Base-by-base conservation (phyloP, 2,888 invertebrate species). In the Eretmocerus hayati region DNA sequence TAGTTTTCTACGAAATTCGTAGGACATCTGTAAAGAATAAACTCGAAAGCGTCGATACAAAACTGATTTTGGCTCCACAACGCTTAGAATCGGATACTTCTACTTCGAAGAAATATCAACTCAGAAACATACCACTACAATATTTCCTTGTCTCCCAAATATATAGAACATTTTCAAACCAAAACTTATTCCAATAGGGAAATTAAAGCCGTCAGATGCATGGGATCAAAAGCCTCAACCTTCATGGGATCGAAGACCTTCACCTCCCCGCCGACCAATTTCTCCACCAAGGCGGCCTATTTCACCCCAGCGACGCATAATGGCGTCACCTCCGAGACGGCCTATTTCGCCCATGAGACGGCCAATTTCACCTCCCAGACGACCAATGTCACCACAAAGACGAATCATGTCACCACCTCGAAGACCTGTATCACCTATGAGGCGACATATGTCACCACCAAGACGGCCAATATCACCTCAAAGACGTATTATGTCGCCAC, bases 251-350 rank as follows among this genome's bases (percentile, higher is more conserved):
- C 44, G 54, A 9, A 41, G 56, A 36, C 55, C 56, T 5, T 57
- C 57, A 4, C 52, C 56, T 22, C 5, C 42, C 15, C 46, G 54
- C 40, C 46, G 52, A 9, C 23, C 42, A 3, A 19, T 54, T 8
- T 57, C 60, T 2, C 59, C 61, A 11, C 30, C 53, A 6, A 56
- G 56, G 21, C 55, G 58, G 13, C 45, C 55, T 1, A 5, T 40
- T 16, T 54, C 54, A 1, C 54, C 54, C 1, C 42, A 38, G 8
- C 21, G 53, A 48, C 38, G 48, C 31, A 46, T 50, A 9, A 35
- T 54, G 0, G 48, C 56, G 3, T 50, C 54, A 11, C n/a, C n/a
- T n/a, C n/a, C n/a, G n/a, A 42, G 50, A n/a, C n/a, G n/a, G n/a
- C n/a, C n/a, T n/a, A n/a, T n/a, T 5, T 57, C 57, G 3, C 52